phyloP scores from a whole-genome alignment of 2,113 vertebrate genomes.

The Rissa tridactyla region DNA sequence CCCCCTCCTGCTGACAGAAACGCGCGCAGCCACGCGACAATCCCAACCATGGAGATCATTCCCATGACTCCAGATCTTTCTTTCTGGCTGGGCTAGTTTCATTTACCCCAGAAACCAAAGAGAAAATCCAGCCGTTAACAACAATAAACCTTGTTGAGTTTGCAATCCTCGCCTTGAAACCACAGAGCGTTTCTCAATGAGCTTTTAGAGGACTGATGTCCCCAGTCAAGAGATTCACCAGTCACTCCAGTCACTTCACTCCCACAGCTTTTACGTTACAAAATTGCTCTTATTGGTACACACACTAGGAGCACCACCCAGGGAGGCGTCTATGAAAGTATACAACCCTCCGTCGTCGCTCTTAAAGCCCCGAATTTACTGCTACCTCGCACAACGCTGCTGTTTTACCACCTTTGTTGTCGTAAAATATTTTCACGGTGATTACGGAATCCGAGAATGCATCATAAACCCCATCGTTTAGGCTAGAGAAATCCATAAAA shows the following conservation, averaged over 20 bases:
- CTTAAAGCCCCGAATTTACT: not conserved
- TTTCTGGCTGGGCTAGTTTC: too few species aligned
- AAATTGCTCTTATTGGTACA: not conserved
- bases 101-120: not conserved
- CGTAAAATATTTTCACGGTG: not conserved
- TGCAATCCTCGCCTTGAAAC: not conserved
- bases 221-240: not conserved
- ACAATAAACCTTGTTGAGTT: not conserved
- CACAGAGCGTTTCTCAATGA: not conserved
- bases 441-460: not conserved
- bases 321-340: not conserved
- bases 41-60: not conserved
- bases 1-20: too few species aligned
- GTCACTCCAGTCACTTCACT: not conserved
- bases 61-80: not conserved
- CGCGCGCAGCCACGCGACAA: accelerated
- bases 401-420: not conserved
- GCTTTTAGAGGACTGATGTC: not conserved
- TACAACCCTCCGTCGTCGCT: not conserved
- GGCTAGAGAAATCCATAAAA: not conserved
- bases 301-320: not conserved
- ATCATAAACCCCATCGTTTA: not conserved
- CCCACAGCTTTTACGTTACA: not conserved
- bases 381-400: not conserved
- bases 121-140: not conserved